Conservation (phyloP, 2,797 vertebrate species). For the Ptychobarbus kaznakovi region DNA sequence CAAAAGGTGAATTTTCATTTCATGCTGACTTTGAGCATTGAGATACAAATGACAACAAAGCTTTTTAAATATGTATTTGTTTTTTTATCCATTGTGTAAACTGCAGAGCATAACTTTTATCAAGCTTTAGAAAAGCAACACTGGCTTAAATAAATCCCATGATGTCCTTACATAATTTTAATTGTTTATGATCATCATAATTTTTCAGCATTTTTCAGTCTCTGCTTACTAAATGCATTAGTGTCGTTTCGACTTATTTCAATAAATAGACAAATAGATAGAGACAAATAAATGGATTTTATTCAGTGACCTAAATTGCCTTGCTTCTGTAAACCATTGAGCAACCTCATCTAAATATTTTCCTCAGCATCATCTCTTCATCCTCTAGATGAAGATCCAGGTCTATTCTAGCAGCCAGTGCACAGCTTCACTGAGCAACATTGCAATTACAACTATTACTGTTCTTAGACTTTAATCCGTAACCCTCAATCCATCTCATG, state of each 20-base stretch:
- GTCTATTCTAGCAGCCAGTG: background rate
- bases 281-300: background rate
- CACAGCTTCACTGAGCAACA: background rate
- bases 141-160: background rate
- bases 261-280: constrained; percentile 4
- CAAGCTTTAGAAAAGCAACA: background rate
- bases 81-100: background rate
- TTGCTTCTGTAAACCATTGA: background rate
- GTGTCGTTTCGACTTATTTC: background rate
- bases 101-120: background rate
- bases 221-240: background rate
- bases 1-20: background rate
- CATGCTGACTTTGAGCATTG: background rate
- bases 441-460: background rate
- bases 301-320: background rate
- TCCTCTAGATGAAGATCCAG: constrained; percentile 1
- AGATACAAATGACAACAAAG: background rate
- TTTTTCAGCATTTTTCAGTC: background rate
- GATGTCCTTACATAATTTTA: background rate
- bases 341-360: background rate
- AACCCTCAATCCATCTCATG: background rate
- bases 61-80: background rate
- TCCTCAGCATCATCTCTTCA: constrained; percentile 1
- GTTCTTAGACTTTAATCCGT: background rate
- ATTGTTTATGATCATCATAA: background rate